phyloP scores from a whole-genome alignment of 2,113 vertebrate genomes.

The Heterochromis multidens region DNA sequence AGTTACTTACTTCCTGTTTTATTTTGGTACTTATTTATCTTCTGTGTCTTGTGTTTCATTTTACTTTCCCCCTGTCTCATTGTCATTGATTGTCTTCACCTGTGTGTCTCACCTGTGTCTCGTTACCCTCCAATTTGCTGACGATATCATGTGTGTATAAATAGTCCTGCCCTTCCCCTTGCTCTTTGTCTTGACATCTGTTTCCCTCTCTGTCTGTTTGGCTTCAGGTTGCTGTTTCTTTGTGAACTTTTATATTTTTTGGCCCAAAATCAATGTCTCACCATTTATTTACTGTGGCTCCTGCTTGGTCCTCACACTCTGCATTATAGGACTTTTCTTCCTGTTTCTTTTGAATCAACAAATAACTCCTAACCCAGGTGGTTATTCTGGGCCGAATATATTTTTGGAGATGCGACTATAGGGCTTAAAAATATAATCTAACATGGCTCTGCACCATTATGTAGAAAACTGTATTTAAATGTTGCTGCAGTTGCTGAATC shows the following conservation, averaged over 20 bases:
- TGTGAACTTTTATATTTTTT: background rate
- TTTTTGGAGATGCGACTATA: background rate
- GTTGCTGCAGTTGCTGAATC: background rate
- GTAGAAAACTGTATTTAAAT: background rate
- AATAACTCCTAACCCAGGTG: background rate
- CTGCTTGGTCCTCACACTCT: background rate
- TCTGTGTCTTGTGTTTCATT: background rate
- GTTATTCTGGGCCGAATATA: background rate
- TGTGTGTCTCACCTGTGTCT: too few relatives aligned
- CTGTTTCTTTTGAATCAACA: background rate
- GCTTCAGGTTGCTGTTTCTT: background rate
- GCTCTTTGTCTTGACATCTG: too few relatives aligned
- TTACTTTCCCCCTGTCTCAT: too few relatives aligned
- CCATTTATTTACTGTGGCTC: background rate
- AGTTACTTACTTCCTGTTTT: background rate
- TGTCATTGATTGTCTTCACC: too few relatives aligned
- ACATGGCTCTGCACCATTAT: background rate
- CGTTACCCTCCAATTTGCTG: too few relatives aligned
- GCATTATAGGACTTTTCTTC: background rate
- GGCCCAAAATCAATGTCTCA: background rate
- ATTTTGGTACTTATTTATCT: background rate
- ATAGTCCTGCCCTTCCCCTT: background rate
- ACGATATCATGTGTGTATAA: background rate
- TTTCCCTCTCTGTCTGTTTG: background rate
- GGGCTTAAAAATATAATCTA: background rate